Percentiles rank a stretch among this genome's conserved stretches.
Evolutionary conservation across 2,888 invertebrate genomes (phyloP).

Genomic region (Catocala nupta): DNA sequence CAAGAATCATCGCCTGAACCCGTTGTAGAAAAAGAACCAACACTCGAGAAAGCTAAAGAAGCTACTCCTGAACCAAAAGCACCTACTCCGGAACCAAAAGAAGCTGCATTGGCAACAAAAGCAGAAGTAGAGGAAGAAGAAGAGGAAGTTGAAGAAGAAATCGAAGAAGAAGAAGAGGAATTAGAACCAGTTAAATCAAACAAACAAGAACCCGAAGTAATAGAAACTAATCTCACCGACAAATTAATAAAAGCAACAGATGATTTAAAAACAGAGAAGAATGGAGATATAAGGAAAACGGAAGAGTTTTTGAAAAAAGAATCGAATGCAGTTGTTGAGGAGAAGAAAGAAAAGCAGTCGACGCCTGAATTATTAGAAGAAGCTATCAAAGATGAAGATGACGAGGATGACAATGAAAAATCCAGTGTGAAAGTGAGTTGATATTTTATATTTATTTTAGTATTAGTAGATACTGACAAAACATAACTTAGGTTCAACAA

Average conservation of each 20-base stretch:
- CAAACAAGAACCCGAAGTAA: conserved; percentile 28
- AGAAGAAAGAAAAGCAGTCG: conserved; percentile 61
- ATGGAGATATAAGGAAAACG: conserved; percentile 62
- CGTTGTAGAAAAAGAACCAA: conserved; percentile 19
- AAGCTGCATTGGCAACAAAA: conserved; percentile 4
- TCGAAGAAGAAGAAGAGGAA: conserved; percentile 37
- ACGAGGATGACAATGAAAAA: conserved; percentile 63
- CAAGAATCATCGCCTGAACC: conserved; percentile 18
- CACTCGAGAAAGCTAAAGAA: conserved; percentile 24
- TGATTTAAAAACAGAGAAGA: conserved; percentile 52
- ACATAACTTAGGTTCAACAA: no score
- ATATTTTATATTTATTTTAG: background rate
- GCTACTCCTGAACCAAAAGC: conserved; percentile 16
- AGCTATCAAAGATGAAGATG: conserved; percentile 71
- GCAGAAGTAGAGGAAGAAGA: conserved; percentile 5
- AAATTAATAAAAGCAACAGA: conserved; percentile 58
- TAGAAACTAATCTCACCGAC: conserved; percentile 40
- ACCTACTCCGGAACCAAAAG: conserved; percentile 18
- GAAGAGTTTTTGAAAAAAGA: conserved; percentile 71
- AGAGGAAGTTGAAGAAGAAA: conserved; percentile 22
- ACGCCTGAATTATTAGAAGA: conserved; percentile 77
- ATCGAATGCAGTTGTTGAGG: conserved; percentile 53
- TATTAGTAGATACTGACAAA: background rate
- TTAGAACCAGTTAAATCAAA: conserved; percentile 23
- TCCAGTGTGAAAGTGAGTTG: conserved; percentile 80